These are phyloP conservation scores for Elephantulus edwardii DNA, from an alignment of 2,113 vertebrate species.

Conservation along the genomic window DNA sequence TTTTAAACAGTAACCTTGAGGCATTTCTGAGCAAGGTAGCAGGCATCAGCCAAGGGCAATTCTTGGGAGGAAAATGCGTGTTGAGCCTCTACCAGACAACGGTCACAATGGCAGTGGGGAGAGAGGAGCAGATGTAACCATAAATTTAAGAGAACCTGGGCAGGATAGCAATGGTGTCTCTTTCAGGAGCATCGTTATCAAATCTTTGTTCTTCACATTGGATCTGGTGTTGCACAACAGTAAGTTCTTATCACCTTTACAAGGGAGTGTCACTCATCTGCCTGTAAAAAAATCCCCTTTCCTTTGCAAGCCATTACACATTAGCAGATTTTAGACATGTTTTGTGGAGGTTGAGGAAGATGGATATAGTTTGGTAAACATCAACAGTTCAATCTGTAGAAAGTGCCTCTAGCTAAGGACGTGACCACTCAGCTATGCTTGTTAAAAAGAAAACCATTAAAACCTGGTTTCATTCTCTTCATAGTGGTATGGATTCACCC, in stretches of 20 bases:
- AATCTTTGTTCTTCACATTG: neutral
- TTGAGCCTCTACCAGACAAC: neutral
- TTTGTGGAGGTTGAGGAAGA: neutral
- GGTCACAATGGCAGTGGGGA: too few relatives aligned
- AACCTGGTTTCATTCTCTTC: slow-evolving; percentile 39
- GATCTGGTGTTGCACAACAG: neutral
- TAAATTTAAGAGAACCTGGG: neutral
- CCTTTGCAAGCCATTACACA: neutral
- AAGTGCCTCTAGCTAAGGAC: neutral
- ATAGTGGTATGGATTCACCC: neutral
- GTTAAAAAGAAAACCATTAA: slow-evolving; percentile 34
- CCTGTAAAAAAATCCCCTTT: neutral
- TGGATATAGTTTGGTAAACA: neutral
- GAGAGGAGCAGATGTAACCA: neutral
- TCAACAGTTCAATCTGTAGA: neutral
- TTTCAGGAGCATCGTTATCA: neutral
- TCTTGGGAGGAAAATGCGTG: neutral
- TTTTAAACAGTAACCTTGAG: neutral
- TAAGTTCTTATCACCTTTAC: neutral
- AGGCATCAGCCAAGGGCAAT: rapidly evolving
- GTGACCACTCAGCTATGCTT: slow-evolving; percentile 11
- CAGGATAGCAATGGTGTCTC: neutral
- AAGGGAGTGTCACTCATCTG: neutral
- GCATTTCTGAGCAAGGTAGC: neutral
- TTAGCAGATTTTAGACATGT: neutral